Percentiles rank a stretch among this genome's conserved stretches.
Evolutionary conservation across 2,797 vertebrate species (phyloP).

Genomic region (Rousettus madagascariensis): DNA sequence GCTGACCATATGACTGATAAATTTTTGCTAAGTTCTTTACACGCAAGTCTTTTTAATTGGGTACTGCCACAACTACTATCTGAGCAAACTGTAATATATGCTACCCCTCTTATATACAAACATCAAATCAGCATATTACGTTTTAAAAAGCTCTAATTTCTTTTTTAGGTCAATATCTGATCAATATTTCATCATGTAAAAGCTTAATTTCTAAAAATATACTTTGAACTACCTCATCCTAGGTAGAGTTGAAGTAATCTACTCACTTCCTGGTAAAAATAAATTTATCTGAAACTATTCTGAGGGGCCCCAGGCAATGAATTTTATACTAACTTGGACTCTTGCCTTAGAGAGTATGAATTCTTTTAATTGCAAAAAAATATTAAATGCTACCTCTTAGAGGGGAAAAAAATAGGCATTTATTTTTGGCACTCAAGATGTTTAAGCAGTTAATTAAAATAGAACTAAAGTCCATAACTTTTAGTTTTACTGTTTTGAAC

Average conservation of each 20-base stretch:
- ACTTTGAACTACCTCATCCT: background rate
- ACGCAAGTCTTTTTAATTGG: background rate
- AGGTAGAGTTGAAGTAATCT: background rate
- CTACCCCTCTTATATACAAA: background rate
- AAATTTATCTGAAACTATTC: background rate
- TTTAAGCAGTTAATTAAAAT: slow-evolving; percentile 6
- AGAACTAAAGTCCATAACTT: background rate
- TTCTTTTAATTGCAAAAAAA: background rate
- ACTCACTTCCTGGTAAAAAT: background rate
- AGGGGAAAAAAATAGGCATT: background rate
- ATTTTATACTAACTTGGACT: background rate
- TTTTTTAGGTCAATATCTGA: slow-evolving; percentile 1
- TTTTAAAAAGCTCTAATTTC: background rate
- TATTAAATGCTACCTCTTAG: background rate
- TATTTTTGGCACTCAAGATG: background rate
- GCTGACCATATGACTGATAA: background rate
- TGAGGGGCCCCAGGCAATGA: background rate
- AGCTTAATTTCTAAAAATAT: slow-evolving; percentile 38
- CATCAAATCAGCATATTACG: background rate
- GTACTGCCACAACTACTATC: background rate
- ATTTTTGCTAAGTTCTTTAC: background rate
- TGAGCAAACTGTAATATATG: background rate
- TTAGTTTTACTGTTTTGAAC: slow-evolving; percentile 15
- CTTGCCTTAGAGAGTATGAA: background rate
- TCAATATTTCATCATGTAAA: background rate